phyloP scores from a whole-genome alignment of 2,113 vertebrate species.

The Pampusana beccarii region DNA sequence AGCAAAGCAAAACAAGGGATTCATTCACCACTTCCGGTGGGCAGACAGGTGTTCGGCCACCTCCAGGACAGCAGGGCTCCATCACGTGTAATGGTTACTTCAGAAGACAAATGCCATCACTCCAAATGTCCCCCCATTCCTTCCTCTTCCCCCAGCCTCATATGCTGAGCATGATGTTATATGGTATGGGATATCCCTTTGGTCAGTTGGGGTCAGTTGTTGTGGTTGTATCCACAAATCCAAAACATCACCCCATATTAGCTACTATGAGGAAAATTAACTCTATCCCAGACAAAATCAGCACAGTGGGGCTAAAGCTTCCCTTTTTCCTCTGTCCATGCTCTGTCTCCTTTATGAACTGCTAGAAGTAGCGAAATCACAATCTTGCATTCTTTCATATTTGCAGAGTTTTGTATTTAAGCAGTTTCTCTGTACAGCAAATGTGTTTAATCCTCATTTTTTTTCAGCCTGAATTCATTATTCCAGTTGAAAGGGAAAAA shows the following conservation, averaged over 20 bases:
- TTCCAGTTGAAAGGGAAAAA: background rate
- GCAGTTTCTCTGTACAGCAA: background rate
- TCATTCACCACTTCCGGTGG: accelerated
- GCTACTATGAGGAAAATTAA: background rate
- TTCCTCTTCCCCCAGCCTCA: background rate
- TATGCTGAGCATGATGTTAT: background rate
- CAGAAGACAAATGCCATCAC: accelerated
- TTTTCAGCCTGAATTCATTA: background rate
- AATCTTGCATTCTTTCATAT: accelerated
- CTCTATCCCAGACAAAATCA: background rate
- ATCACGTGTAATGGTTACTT: accelerated
- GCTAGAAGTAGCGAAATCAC: background rate
- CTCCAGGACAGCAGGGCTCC: background rate
- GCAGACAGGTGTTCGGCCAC: background rate
- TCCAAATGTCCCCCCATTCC: accelerated
- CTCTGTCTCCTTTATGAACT: background rate
- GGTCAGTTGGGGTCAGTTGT: background rate
- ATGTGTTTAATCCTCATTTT: background rate
- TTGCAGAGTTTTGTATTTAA: background rate
- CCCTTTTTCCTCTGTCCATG: too few species aligned
- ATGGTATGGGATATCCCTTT: background rate
- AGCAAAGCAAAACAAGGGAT: background rate
- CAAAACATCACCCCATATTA: background rate
- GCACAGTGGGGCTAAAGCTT: background rate
- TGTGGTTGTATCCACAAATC: background rate